These are phyloP conservation scores for Alosa alosa DNA, from an alignment of 2,113 vertebrate genomes.

Conservation along the genomic window DNA sequence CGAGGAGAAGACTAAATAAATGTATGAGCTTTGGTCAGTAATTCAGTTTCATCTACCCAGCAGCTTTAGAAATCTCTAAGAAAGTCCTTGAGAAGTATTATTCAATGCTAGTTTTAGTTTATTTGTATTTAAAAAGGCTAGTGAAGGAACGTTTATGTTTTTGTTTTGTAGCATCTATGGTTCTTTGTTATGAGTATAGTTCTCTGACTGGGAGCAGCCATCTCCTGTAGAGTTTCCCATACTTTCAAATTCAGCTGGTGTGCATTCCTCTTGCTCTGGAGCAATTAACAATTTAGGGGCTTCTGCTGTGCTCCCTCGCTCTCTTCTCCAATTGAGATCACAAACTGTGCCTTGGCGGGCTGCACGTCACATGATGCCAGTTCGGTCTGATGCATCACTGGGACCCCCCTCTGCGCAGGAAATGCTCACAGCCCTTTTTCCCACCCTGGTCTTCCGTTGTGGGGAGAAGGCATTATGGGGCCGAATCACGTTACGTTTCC, in stretches of 20 bases:
- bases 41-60: not conserved
- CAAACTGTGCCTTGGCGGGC: slow-evolving; percentile 60
- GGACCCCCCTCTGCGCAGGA: slow-evolving; percentile 74
- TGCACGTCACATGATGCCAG: slow-evolving; percentile 67
- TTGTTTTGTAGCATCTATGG: not conserved
- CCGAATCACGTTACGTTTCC: slow-evolving; percentile 67
- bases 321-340: slow-evolving; percentile 54
- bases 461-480: slow-evolving; percentile 63
- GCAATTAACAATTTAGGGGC: slow-evolving; percentile 17
- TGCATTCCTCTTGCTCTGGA: slow-evolving; percentile 3
- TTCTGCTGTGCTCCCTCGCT: slow-evolving; percentile 24
- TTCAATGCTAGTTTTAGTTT: not conserved
- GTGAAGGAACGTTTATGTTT: not conserved
- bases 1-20: slow-evolving; percentile 5
- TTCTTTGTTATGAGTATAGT: not conserved
- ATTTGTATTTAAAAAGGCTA: not conserved
- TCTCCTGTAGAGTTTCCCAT: slow-evolving; percentile 8
- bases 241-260: slow-evolving; percentile 1
- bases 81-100: not conserved
- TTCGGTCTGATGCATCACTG: slow-evolving; percentile 70
- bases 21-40: not conserved
- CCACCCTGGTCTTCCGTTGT: slow-evolving; percentile 70
- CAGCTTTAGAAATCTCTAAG: not conserved
- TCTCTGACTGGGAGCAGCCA: not conserved
- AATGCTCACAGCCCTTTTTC: slow-evolving; percentile 71